Evolutionary conservation across 2,113 vertebrate genomes (phyloP).

Genomic region (Podiceps cristatus): DNA sequence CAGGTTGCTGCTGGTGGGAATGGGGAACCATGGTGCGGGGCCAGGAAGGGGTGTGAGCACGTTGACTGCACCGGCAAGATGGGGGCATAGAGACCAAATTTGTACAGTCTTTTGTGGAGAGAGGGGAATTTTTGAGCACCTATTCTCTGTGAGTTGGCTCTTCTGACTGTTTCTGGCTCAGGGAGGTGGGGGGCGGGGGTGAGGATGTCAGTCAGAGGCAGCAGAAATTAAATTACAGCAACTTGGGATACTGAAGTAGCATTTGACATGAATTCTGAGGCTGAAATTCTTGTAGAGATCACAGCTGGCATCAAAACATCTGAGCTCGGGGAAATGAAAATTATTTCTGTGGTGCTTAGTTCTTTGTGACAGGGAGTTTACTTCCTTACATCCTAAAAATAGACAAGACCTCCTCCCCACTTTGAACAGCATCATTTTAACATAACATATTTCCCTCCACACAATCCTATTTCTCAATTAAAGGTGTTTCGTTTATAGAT

Average conservation of each 20-base stretch:
- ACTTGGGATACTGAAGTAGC: neutral
- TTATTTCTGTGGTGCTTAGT: slow-evolving; percentile 15
- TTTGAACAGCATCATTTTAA: neutral
- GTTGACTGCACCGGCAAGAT: neutral
- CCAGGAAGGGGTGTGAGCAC: neutral
- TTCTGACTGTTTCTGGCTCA: neutral
- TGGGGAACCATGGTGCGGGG: neutral
- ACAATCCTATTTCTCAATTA: neutral
- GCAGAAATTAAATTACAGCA: neutral
- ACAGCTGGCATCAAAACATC: neutral
- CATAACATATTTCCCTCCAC: neutral
- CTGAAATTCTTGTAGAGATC: neutral
- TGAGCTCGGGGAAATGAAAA: slow-evolving; percentile 10
- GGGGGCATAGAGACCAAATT: neutral
- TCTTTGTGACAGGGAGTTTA: neutral
- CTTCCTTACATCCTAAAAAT: neutral
- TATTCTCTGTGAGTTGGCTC: neutral
- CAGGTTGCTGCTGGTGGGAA: neutral
- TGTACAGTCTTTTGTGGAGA: neutral
- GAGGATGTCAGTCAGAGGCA: neutral
- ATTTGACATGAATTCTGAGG: neutral
- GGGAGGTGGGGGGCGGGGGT: too few species aligned
- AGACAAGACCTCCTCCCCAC: neutral
- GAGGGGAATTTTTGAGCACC: neutral
- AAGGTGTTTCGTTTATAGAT: neutral